These are phyloP conservation scores for Trypoxylon attenuatum DNA, from an alignment of 2,888 invertebrate genomes.

Conservation along the genomic window DNA sequence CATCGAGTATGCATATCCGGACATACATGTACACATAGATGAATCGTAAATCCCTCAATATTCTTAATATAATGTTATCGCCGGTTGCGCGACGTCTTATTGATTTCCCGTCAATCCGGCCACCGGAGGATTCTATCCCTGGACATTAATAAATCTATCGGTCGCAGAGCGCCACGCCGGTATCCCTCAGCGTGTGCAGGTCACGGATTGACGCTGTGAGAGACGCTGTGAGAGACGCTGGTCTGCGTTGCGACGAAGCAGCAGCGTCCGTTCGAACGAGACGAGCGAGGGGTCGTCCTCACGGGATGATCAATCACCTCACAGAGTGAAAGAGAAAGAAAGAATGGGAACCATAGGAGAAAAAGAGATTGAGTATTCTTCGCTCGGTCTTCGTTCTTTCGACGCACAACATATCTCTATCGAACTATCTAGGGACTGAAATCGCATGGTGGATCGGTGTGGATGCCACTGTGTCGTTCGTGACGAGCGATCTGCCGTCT, in stretches of 20 bases:
- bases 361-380: not conserved
- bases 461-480: too few species aligned
- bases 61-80: slow-evolving; percentile 48
- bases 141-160: slow-evolving; percentile 54
- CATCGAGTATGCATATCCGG: slow-evolving; percentile 21
- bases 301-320: slow-evolving; percentile 53
- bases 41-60: slow-evolving; percentile 15
- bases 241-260: slow-evolving; percentile 20
- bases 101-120: slow-evolving; percentile 41
- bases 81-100: slow-evolving; percentile 33
- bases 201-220: slow-evolving; percentile 50
- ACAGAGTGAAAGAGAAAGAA: too few species aligned
- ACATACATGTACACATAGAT: too few species aligned
- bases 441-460: too few species aligned
- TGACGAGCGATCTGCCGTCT: too few species aligned
- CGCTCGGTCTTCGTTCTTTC: not conserved
- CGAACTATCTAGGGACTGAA: too few species aligned
- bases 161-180: slow-evolving; percentile 38
- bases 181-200: slow-evolving; percentile 39
- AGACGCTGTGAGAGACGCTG: slow-evolving; percentile 16
- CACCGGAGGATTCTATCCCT: slow-evolving; percentile 43
- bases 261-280: slow-evolving; percentile 28
- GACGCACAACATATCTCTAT: too few species aligned
- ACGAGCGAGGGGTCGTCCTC: slow-evolving; percentile 46
- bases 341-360: too few species aligned